phyloP scores from a whole-genome alignment of 1,140 invertebrate genomes.

The Aphis craccivora region DNA sequence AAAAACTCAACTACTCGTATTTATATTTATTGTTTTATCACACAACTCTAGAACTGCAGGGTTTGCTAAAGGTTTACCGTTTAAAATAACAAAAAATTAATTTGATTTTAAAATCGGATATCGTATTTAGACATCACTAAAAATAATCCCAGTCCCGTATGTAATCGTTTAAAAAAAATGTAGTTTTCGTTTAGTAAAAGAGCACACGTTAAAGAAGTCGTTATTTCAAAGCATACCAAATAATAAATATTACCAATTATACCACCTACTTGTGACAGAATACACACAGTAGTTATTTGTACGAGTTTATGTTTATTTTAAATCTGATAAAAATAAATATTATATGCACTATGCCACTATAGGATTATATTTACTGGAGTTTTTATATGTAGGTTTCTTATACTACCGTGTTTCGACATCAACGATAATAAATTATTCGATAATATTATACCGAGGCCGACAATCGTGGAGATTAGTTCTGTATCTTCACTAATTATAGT shows the following conservation, averaged over 20 bases:
- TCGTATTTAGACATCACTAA: not conserved
- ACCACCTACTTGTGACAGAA: not conserved
- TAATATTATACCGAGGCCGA: not conserved
- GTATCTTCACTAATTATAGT: not conserved
- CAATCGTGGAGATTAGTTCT: not conserved
- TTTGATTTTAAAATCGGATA: not conserved
- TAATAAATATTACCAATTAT: constrained; percentile 3
- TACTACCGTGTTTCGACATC: not conserved
- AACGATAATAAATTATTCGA: constrained; percentile 15
- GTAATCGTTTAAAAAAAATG: not conserved
- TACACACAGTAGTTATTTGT: not conserved
- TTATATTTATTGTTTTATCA: not conserved
- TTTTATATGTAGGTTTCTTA: not conserved
- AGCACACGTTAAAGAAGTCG: not conserved
- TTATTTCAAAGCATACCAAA: not conserved
- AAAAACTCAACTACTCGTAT: not conserved
- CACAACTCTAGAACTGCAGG: not conserved
- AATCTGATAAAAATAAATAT: constrained; percentile 1
- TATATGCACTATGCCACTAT: not conserved
- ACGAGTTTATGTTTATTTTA: constrained; percentile 3
- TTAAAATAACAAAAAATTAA: not conserved
- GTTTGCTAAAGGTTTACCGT: not conserved
- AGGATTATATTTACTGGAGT: not conserved
- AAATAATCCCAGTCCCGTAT: not conserved
- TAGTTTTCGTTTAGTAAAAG: not conserved